Conservation (phyloP, 92 coral and sea anemone genomes). For the Bergia sp. region DNA sequence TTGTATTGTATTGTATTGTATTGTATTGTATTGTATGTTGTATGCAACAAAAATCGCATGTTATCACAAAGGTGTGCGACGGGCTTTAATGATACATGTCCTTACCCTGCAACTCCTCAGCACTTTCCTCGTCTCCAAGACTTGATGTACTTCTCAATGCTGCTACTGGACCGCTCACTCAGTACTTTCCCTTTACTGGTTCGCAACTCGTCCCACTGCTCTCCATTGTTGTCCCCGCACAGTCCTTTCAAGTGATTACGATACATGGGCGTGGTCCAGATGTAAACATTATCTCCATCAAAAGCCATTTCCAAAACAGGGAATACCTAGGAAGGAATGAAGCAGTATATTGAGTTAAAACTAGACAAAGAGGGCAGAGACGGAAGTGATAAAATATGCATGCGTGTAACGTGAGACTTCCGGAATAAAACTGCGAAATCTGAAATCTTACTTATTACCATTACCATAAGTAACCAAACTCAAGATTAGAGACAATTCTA, state of each 20-base stretch:
- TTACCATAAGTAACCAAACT: too few relatives aligned
- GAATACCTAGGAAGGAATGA: neutral
- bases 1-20: too few relatives aligned
- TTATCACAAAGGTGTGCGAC: too few relatives aligned
- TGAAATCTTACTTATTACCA: too few relatives aligned
- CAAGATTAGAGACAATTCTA: too few relatives aligned
- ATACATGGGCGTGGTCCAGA: slow-evolving; percentile 25
- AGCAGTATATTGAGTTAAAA: neutral
- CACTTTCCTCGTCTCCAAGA: slow-evolving; percentile 30
- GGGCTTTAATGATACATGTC: too few relatives aligned
- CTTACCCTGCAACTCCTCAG: neutral
- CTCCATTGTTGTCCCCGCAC: slow-evolving; percentile 40
- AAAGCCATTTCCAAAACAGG: slow-evolving; percentile 29
- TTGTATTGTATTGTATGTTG: too few relatives aligned
- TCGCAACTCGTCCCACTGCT: slow-evolving; percentile 37
- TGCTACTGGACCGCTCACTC: neutral
- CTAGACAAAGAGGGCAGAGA: too few relatives aligned
- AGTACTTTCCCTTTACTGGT: neutral
- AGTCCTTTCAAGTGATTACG: neutral
- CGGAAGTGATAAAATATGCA: too few relatives aligned
- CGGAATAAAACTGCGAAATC: too few relatives aligned
- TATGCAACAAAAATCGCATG: too few relatives aligned
- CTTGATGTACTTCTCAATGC: neutral
- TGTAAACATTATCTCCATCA: neutral
- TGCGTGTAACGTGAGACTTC: too few relatives aligned